A percentile compares a stretch with the other conserved stretches of the same genome.
These are phyloP conservation scores for Rhincodon typus DNA, from an alignment of 2,797 vertebrate species.

Conservation along the genomic window DNA sequence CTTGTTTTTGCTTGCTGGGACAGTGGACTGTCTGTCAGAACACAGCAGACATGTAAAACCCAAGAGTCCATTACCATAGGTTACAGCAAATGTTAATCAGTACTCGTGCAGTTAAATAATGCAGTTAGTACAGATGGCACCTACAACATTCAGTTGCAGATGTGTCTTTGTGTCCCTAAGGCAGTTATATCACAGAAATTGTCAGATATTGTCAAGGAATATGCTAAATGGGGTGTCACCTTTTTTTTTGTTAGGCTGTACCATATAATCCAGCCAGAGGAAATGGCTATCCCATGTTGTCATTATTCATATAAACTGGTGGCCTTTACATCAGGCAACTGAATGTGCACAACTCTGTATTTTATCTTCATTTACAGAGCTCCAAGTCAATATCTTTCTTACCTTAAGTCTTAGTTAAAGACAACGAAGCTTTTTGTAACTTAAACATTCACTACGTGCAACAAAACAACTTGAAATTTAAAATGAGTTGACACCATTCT, in stretches of 20 bases:
- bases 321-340: background rate
- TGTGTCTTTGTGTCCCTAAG: conserved; percentile 65
- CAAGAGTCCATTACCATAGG: conserved; percentile 77
- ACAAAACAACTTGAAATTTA: background rate
- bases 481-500: background rate
- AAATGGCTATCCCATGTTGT: conserved; percentile 12
- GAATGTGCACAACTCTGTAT: background rate
- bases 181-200: conserved; percentile 64
- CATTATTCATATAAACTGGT: background rate
- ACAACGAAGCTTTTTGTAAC: background rate
- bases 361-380: conserved; percentile 3
- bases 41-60: conserved; percentile 67
- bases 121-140: conserved; percentile 76
- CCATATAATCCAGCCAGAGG: conserved; percentile 42
- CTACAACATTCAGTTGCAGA: conserved; percentile 64
- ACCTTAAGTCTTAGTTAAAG: background rate
- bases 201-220: conserved; percentile 58
- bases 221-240: conserved; percentile 54
- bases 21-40: conserved; percentile 72
- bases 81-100: conserved; percentile 81
- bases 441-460: background rate
- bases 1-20: conserved; percentile 67
- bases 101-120: conserved; percentile 77
- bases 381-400: background rate
- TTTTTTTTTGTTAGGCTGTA: conserved; percentile 45